A percentile compares a stretch with the other conserved stretches of the same genome.
These are phyloP conservation scores for Megaceryle maxima DNA, from an alignment of 2,113 vertebrate species.

Conservation along the genomic window DNA sequence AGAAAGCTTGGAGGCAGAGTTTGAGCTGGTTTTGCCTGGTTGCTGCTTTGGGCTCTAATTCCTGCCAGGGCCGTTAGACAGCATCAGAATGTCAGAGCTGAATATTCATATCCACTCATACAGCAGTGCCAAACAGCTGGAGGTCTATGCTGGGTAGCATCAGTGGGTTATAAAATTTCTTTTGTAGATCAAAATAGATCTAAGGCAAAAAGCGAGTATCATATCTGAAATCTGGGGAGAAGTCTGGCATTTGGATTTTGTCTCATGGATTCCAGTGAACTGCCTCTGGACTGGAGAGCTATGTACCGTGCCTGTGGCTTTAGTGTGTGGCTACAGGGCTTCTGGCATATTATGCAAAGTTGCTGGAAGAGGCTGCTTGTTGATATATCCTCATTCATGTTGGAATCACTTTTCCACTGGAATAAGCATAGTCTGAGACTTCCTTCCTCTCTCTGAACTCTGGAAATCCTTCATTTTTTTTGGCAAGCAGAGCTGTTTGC, in stretches of 20 bases:
- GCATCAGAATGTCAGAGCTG: neutral
- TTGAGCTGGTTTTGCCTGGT: neutral
- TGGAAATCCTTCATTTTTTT: slow-evolving; percentile 13
- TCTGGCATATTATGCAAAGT: neutral
- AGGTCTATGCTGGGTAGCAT: neutral
- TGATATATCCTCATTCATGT: neutral
- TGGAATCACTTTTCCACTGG: neutral
- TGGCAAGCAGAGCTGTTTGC: neutral
- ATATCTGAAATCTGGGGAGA: neutral
- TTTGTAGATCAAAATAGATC: neutral
- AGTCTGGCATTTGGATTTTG: neutral
- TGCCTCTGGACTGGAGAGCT: neutral
- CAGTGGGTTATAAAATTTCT: neutral
- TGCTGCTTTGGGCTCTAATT: neutral
- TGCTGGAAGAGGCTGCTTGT: neutral
- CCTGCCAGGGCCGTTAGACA: neutral
- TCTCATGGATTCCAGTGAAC: neutral
- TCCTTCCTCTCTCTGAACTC: neutral
- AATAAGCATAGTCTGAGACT: neutral
- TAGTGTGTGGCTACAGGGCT: fast-evolving
- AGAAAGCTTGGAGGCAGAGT: neutral
- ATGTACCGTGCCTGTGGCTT: neutral
- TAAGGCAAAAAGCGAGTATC: neutral
- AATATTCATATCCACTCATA: fast-evolving
- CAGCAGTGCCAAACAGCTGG: neutral